A percentile compares a stretch with the other conserved stretches of the same genome.
phyloP scores from a whole-genome alignment of 2,113 vertebrate genomes.

The Sialia sialis region DNA sequence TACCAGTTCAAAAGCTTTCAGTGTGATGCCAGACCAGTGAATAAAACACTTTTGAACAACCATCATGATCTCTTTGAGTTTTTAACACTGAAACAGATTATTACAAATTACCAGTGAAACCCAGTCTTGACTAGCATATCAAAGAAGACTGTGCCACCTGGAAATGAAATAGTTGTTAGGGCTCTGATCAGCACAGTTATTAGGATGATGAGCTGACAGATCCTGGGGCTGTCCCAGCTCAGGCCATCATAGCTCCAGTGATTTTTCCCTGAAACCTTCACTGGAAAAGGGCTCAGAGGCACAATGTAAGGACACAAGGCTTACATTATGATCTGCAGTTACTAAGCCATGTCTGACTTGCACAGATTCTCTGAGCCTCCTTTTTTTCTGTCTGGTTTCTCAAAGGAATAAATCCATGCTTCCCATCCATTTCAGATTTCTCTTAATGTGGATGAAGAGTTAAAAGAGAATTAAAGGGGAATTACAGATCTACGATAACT shows the following conservation, averaged over 20 bases:
- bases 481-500: neutral
- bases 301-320: neutral
- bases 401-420: neutral
- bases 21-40: neutral
- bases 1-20: neutral
- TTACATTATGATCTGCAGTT: accelerated
- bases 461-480: neutral
- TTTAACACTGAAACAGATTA: neutral
- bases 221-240: neutral
- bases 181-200: neutral
- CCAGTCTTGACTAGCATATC: neutral
- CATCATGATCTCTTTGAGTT: neutral
- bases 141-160: neutral
- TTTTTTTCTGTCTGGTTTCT: neutral
- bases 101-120: neutral
- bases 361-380: neutral
- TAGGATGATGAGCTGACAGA: neutral
- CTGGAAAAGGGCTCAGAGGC: neutral
- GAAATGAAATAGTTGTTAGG: neutral
- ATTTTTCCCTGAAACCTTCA: neutral
- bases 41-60: neutral
- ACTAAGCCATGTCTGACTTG: neutral
- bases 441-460: neutral
- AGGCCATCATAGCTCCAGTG: neutral
- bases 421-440: neutral